Evolutionary conservation across 2,888 invertebrate genomes (phyloP).

Genomic region (Cheilosia grossa): DNA sequence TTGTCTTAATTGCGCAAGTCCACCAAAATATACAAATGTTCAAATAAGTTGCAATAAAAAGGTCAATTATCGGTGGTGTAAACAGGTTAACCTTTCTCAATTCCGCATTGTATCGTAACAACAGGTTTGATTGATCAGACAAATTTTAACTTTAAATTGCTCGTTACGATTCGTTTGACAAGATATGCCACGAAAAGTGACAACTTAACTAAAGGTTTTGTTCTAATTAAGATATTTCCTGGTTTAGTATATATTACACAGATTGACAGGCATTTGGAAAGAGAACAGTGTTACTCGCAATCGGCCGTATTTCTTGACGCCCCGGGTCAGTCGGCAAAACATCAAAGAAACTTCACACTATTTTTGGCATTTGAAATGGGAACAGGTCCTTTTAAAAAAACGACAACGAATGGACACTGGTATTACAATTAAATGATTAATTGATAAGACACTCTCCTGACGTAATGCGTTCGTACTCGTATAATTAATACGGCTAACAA

Average conservation of each 20-base stretch:
- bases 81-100: conserved; percentile 37
- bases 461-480: too few species aligned
- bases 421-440: too few species aligned
- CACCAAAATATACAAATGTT: conserved; percentile 21
- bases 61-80: conserved; percentile 21
- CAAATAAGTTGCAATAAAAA: conserved; percentile 36
- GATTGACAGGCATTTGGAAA: not conserved
- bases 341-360: not conserved
- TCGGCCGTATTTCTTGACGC: not conserved
- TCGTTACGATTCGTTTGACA: conserved; percentile 34
- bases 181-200: conserved; percentile 4
- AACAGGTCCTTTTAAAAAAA: not conserved
- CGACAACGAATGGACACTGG: too few species aligned
- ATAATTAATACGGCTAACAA: too few species aligned
- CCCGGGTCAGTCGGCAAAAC: conserved; percentile 1
- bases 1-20: conserved; percentile 36
- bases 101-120: conserved; percentile 38
- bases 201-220: conserved; percentile 13
- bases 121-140: conserved; percentile 20
- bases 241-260: not conserved
- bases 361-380: not conserved
- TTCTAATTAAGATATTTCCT: conserved; percentile 39
- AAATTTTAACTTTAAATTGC: conserved; percentile 29
- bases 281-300: not conserved
- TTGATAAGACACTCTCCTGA: too few species aligned